Base-by-base conservation (phyloP, 2,797 vertebrate species). In the Phrynocephalus guinanensis region DNA sequence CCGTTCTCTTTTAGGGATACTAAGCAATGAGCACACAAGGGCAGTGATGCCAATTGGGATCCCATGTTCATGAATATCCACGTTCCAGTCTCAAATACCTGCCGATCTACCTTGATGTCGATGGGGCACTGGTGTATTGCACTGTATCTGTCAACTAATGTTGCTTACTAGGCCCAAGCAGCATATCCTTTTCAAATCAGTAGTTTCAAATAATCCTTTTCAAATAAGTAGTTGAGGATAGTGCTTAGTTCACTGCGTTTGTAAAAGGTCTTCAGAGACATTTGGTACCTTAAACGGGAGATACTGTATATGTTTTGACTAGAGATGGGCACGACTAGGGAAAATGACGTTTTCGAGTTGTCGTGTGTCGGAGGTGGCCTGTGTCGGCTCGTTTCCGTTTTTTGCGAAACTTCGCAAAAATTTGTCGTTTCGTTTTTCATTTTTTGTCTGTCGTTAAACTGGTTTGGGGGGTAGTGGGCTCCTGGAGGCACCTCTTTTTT, bases 81-180 rank as follows among this genome's bases (percentile, higher is more conserved):
- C 86, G 5, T 2, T 70, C 24, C 60, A 70, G 52, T 28, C 24
- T 87, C 83, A 79, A 80, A 91, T 91, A 84, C 28, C 83, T 79
- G 81, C 63, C 15, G 84, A 89, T 44, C 2, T 50, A 6, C 28
- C 90, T 90, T 89, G 84, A 2, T 30, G 3, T 60, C 92, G 81
- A 90, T 85, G 72, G n/a, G 68, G 88, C 71, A 38, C 0, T 87
- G 76, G 82, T n/a, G 26, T 56, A n/a, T 75, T 83, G 60, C 22
- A 60, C n/a, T 38, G 52, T 8, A 63, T 75, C 28, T 60, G 22
- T 60, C 50, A 82, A 33, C 86, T 82, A 56, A 5, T 60, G 90
- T 88, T 86, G 11, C n/a, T 22, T 89, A 68, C 0, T 0, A 28
- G n/a, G 79, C 20, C 7, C 38, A 66, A 11, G 24, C 33, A n/a